Evolutionary conservation across 2,113 vertebrate species (phyloP).

Genomic region (Peromyscus leucopus): DNA sequence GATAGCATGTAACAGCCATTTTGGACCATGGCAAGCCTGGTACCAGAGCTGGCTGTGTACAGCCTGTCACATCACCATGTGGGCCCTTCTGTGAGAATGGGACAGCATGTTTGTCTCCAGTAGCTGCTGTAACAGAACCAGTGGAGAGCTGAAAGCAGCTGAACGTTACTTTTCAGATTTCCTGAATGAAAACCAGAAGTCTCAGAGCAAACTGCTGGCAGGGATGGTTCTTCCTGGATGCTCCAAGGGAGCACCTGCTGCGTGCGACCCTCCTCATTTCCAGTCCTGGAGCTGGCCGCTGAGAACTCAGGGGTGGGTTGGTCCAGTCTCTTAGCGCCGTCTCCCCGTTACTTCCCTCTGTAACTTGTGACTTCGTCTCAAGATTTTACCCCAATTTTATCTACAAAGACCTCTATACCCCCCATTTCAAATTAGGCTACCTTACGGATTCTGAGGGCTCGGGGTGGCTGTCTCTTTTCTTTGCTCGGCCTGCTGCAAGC

Average conservation of each 20-base stretch:
- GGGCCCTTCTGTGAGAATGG: neutral
- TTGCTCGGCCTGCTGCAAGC: rapidly evolving
- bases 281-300: neutral
- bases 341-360: neutral
- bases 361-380: neutral
- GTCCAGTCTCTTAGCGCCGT: neutral
- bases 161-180: neutral
- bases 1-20: neutral
- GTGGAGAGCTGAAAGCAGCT: neutral
- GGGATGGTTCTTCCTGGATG: neutral
- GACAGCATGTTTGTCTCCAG: neutral
- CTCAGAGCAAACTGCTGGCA: neutral
- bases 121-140: neutral
- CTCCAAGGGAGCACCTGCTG: neutral
- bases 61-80: no score
- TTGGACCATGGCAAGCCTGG: neutral
- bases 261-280: no score
- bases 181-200: neutral
- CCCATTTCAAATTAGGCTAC: neutral
- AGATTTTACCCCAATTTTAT: neutral
- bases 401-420: neutral
- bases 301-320: rapidly evolving
- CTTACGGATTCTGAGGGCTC: neutral
- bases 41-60: neutral
- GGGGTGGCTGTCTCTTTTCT: rapidly evolving